Base-by-base conservation (phyloP, 2,797 vertebrate genomes). In the Varecia variegata region DNA sequence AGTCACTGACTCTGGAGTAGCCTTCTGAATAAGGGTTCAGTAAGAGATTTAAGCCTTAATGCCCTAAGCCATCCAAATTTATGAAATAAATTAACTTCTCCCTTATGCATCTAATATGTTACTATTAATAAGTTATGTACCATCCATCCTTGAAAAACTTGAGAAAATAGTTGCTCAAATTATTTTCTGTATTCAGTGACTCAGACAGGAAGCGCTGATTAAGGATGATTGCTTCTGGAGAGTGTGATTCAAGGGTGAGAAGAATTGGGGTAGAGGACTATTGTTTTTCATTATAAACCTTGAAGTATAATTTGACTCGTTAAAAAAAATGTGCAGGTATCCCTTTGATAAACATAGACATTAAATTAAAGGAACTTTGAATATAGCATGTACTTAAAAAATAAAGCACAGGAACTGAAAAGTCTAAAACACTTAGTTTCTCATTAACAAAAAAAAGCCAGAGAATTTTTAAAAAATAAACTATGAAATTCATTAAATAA, bases 371-470 rank as follows among this genome's bases (percentile, higher is more conserved):
- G 58, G 32, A 95, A 68, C n/a, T 96, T 4, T 86, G 58, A 91
- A 73, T 86, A 79, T 7, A 91, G 40, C 77, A 82, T 56, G 5
- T 87, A 81, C 5, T 52, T 32, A 80, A 96, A 76, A 92, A 95
- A 67, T 76, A 50, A 86, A 92, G 62, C 23, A 65, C 32, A 93
- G 71, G 25, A 68, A 88, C 47, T 56, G 43, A 68, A 95, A 90
- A 40, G 25, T 85, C 52, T 92, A 81, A 65, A 83, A 97, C 77
- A 43, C 43, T 43, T 18, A 87, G 77, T 79, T 84, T 90, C 38
- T 81, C 67, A 86, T 30, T 70, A 90, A 86, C 56, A 68, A 96
- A 71, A 86, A 68, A 96, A 71, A 86, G 54, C 12, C 32, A 93
- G 17, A 68, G 0, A 35, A 68, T 45, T 83, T 80, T 70, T 88